Evolutionary conservation across 2,113 vertebrate genomes (phyloP).

Genomic region (Helogale parvula): DNA sequence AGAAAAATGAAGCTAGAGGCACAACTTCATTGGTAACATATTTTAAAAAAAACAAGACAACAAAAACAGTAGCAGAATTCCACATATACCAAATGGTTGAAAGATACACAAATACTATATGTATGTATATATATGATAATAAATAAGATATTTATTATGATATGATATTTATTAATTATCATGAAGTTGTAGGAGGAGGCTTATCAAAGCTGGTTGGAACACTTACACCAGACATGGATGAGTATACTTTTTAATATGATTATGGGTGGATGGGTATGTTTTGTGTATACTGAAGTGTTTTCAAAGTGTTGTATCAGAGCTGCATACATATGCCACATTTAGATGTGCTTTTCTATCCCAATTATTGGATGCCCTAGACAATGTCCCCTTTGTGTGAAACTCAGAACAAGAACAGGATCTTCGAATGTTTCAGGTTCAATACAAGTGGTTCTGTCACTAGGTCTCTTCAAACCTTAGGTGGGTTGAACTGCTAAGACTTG

Average conservation of each 20-base stretch:
- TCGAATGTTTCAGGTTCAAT: not conserved
- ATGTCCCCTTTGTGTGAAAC: not conserved
- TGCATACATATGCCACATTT: not conserved
- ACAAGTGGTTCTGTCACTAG: not conserved
- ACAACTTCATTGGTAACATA: not conserved
- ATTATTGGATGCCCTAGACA: not conserved
- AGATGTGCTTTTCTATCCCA: not conserved
- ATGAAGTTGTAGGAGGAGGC: not conserved
- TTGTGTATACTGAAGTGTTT: not conserved
- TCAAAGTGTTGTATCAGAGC: not conserved
- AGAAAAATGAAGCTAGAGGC: not conserved
- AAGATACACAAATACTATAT: not conserved
- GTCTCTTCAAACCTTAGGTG: not conserved
- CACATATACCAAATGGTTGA: not conserved
- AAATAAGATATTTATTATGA: no score
- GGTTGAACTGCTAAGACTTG: not conserved
- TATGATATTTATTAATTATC: not conserved
- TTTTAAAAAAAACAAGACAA: not conserved
- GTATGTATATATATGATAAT: no score
- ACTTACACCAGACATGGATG: not conserved
- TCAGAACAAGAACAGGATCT: not conserved
- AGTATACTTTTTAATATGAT: not conserved
- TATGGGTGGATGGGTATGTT: not conserved
- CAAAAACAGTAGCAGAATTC: not conserved
- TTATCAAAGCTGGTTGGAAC: not conserved